A percentile compares a stretch with the other conserved stretches of the same genome.
Evolutionary conservation across 2,888 invertebrate genomes (phyloP).

Genomic region (Ochropacha duplaris): DNA sequence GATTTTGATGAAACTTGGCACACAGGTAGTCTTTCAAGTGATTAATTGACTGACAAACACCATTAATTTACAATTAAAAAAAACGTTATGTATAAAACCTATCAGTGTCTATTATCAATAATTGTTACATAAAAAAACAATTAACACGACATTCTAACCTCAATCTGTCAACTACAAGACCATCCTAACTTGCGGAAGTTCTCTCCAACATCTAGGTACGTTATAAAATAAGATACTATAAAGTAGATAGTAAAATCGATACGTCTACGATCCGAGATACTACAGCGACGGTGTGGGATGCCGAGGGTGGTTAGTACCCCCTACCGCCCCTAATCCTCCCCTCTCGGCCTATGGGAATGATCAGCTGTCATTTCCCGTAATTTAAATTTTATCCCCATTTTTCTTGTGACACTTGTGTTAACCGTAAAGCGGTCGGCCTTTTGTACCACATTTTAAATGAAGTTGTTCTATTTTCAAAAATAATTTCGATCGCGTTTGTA

Average conservation of each 20-base stretch:
- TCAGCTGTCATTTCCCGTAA: conserved; percentile 44
- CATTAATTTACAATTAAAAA: neutral
- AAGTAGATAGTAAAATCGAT: neutral
- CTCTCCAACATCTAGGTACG: neutral
- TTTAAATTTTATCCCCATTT: conserved; percentile 33
- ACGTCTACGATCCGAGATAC: conserved; percentile 1
- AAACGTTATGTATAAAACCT: too few species aligned
- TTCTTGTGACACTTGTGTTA: neutral
- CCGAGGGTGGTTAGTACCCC: neutral
- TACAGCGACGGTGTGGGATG: neutral
- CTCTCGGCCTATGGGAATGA: conserved; percentile 28
- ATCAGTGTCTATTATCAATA: too few species aligned
- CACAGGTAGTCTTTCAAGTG: too few species aligned
- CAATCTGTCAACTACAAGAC: neutral
- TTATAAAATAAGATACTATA: neutral
- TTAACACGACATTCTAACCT: neutral
- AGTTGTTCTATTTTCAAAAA: neutral
- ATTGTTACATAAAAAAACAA: too few species aligned
- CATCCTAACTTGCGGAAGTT: neutral
- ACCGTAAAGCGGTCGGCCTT: neutral
- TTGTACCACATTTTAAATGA: neutral
- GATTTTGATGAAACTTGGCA: too few species aligned
- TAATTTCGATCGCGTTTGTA: neutral
- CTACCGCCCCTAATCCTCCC: neutral
- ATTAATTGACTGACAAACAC: neutral